Conservation (phyloP, 1,140 invertebrate genomes). For the Agraylea sexmaculata region DNA sequence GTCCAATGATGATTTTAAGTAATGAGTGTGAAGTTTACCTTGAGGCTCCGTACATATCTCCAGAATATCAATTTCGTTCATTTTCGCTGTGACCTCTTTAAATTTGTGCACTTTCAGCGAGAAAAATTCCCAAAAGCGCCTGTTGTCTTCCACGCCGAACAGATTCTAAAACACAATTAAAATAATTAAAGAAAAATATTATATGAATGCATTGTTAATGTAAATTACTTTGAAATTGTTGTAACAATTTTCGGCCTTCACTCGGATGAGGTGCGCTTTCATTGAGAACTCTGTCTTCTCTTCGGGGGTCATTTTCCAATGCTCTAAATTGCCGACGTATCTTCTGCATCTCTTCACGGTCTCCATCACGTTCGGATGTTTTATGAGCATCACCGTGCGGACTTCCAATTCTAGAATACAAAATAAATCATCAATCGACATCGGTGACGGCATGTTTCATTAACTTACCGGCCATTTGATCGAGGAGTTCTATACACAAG, state of each 20-base stretch:
- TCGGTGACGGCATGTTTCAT: background rate
- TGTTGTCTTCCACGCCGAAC: slow-evolving; percentile 30
- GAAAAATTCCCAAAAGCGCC: slow-evolving; percentile 34
- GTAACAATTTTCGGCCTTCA: slow-evolving; percentile 52
- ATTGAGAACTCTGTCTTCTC: slow-evolving; percentile 49
- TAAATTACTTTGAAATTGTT: slow-evolving; percentile 45
- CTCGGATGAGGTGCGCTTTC: slow-evolving; percentile 52
- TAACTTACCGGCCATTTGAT: slow-evolving; percentile 39
- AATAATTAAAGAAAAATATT: slow-evolving; percentile 4
- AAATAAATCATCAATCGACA: slow-evolving; percentile 25
- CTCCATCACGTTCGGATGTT: slow-evolving; percentile 71
- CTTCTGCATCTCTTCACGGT: slow-evolving; percentile 57
- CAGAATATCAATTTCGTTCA: slow-evolving; percentile 28
- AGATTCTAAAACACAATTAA: slow-evolving; percentile 26
- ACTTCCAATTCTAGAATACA: slow-evolving; percentile 52
- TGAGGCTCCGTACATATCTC: slow-evolving; percentile 34
- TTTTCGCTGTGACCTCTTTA: slow-evolving; percentile 28
- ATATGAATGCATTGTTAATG: background rate
- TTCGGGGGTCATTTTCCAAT: slow-evolving; percentile 55
- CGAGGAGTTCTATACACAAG: slow-evolving; percentile 47
- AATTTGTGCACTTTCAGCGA: slow-evolving; percentile 28
- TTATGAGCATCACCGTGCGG: slow-evolving; percentile 69
- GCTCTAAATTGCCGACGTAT: slow-evolving; percentile 61
- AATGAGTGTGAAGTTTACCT: slow-evolving; percentile 24
- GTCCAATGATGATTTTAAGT: too few relatives aligned